These are phyloP conservation scores for Mizuhopecten yessoensis DNA, from an alignment of 1,140 invertebrate species.

Conservation along the genomic window DNA sequence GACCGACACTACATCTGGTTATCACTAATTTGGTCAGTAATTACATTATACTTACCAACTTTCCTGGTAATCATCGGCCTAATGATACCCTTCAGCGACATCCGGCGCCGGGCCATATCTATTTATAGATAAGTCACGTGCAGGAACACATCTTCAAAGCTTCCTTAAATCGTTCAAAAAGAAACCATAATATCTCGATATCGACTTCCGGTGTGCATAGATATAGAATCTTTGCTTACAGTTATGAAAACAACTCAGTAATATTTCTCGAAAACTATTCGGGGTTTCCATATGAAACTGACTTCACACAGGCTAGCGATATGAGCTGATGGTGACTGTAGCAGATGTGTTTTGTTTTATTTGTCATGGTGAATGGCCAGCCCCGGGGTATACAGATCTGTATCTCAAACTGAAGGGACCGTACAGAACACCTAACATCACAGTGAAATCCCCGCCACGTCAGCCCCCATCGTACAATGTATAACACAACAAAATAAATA, in stretches of 20 bases:
- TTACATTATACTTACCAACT: neutral
- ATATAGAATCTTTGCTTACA: neutral
- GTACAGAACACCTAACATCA: neutral
- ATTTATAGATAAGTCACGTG: neutral
- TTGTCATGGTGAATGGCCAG: neutral
- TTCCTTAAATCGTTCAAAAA: too few relatives aligned
- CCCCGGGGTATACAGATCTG: neutral
- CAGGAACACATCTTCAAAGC: too few relatives aligned
- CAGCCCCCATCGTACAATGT: too few relatives aligned
- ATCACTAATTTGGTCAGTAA: neutral
- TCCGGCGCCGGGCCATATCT: neutral
- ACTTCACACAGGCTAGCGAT: neutral
- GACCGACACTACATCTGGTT: neutral
- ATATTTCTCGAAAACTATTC: neutral
- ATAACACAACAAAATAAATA: too few relatives aligned
- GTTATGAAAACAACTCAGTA: neutral
- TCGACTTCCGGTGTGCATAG: neutral
- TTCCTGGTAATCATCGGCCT: neutral
- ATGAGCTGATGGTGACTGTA: neutral
- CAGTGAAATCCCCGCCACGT: neutral
- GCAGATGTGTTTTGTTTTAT: neutral
- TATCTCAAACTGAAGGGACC: neutral
- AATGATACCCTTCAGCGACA: neutral
- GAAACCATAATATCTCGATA: neutral
- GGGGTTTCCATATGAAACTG: neutral